phyloP scores from a whole-genome alignment of 2,113 vertebrate genomes.

The Sitta europaea region DNA sequence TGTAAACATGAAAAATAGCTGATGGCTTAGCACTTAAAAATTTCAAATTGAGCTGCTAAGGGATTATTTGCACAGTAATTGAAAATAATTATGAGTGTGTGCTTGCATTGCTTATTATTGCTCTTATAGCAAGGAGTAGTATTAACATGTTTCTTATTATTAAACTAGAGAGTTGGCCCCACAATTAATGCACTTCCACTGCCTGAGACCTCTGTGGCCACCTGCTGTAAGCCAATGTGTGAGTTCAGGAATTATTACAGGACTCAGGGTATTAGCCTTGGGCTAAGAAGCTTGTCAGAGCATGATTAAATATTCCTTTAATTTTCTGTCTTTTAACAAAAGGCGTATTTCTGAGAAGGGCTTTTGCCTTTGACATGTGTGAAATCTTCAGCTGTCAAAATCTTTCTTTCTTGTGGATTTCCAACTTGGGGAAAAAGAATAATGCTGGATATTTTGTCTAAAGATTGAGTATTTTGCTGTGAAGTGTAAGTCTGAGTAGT shows the following conservation, averaged over 20 bases:
- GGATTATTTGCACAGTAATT: not conserved
- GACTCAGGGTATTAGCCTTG: not conserved
- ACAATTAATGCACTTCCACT: not conserved
- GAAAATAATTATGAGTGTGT: not conserved
- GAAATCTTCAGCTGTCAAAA: constrained; percentile 10
- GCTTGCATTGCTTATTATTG: not conserved
- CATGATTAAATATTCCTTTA: not conserved
- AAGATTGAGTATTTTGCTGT: not conserved
- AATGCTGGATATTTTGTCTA: not conserved
- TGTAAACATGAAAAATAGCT: not conserved
- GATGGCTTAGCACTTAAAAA: not conserved
- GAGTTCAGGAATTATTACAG: not conserved
- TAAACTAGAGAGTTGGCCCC: not conserved
- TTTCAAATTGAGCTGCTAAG: not conserved
- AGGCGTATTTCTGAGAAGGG: not conserved
- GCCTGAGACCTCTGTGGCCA: not conserved
- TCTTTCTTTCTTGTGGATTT: not conserved
- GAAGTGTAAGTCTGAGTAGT: not conserved
- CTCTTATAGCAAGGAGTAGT: not conserved
- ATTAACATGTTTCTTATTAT: not conserved
- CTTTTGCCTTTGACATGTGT: not conserved
- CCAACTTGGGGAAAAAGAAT: not conserved
- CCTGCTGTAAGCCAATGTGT: not conserved
- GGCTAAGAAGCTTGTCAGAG: not conserved
- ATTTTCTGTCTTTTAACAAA: not conserved